Base-by-base conservation (phyloP, 2,113 vertebrate genomes). In the Atrichornis clamosus region DNA sequence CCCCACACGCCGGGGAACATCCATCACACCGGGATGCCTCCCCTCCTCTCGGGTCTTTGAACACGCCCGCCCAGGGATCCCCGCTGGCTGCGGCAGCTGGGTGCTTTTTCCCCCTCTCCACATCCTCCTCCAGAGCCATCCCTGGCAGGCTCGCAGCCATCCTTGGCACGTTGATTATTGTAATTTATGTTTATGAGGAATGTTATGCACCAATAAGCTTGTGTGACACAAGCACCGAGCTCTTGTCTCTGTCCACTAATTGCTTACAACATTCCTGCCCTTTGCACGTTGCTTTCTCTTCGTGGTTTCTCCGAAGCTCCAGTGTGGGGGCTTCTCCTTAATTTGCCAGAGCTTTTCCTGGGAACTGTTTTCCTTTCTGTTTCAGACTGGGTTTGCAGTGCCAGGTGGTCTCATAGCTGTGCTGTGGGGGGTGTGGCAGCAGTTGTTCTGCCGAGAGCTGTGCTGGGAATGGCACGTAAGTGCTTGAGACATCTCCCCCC, bases 21-120 rank as follows among this genome's bases (percentile, higher is more conserved):
- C 88, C 78, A 11, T 41, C 69, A 0, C 46, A 0, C 8, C 12
- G 2, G 1, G 7, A 18, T 0, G 14, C 39, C 8, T 62, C 15
- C 68, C 42, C 59, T n/a, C 30, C 69, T 37, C 69, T 17, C 18
- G 15, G 4, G 59, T 2, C 47, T 46, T 10, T 1, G 33, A 49
- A 20, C 9, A 7, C 6, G 1, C 14, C 2, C 1, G 10, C 19
- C 21, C 2, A 39, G 53, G 37, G 20, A 33, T 63, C 27, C 46
- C 44, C 0, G 16, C 49, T 7, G 50, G 15, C 79, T 46, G 64
- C 47, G 53, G 59, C 81, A 42, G 50, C 88, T 13, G 60, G 32
- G 55, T 33, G 35, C 59, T 77, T 33, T 56, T n/a, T n/a, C n/a
- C n/a, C 33, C 60, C 56, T 42, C 53, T 9, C 24, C 65, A 3